Conservation (phyloP, 2,797 vertebrate genomes). For the Gobio occitaniae region DNA sequence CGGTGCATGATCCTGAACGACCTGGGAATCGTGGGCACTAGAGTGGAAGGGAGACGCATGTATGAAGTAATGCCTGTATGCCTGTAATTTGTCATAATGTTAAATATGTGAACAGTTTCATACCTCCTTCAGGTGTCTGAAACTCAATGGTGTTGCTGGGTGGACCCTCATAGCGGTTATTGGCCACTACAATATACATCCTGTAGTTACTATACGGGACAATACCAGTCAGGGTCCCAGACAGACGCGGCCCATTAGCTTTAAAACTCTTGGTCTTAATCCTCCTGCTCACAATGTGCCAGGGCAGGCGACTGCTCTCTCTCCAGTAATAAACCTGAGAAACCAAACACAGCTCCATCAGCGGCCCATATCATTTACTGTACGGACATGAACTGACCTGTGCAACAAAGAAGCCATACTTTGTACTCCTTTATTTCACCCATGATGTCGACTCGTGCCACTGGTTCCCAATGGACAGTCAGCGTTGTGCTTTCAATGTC, state of each 20-base stretch:
- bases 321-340: constrained; percentile 96
- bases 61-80: neutral
- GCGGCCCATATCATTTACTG: neutral
- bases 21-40: constrained; percentile 91
- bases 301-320: constrained; percentile 94
- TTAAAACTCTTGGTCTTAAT: constrained; percentile 87
- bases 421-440: constrained; percentile 95
- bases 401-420: constrained; percentile 71
- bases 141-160: constrained; percentile 90
- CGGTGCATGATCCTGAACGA: constrained; percentile 93
- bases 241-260: constrained; percentile 83
- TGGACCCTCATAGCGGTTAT: constrained; percentile 91
- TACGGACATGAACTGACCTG: neutral
- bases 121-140: constrained; percentile 96
- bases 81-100: neutral
- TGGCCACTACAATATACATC: constrained; percentile 94
- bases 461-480: constrained; percentile 89
- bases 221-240: constrained; percentile 85
- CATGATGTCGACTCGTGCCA: constrained; percentile 86
- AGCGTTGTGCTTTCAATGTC: constrained; percentile 90
- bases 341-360: constrained; percentile 19
- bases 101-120: neutral
- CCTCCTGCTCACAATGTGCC: constrained; percentile 87
- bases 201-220: constrained; percentile 96
- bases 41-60: neutral